Base-by-base conservation (phyloP, 2,888 invertebrate genomes). In the Dilophus febrilis region DNA sequence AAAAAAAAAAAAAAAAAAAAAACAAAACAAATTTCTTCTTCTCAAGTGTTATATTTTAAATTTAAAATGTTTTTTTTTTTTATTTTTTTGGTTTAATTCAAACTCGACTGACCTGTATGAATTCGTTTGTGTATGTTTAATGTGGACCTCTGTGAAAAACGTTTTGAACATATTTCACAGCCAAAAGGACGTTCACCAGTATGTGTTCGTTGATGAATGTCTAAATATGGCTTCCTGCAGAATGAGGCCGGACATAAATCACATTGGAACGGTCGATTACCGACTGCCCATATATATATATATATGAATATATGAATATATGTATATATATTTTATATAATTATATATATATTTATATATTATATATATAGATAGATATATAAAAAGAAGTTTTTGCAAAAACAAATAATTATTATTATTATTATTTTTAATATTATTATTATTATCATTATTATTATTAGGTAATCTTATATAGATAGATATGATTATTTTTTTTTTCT, bases 111-210 rank as follows among this genome's bases (percentile, higher is more conserved):
- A 69, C 69, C 68, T 55, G 80, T 78, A 60, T 82, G 82, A 49
- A 78, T 77, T 56, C 81, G 71, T 59, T 79, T 80, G 68, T 82
- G 82, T 49, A 80, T 81, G 65, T 81, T 81, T 53, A 82, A 68
- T 60, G 80, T 81, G 56, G 79, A 80, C 61, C 81, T 80, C 66
- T 82, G 81, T 44, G 80, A 79, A 66, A 81, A 82, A 57, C 78
- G 70, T 66, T 81, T 82, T 57, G 74, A 69, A 64, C 82, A 82
- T 57, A 77, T 68, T 63, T 77, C 77, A 64, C 81, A 82, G 63
- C 79, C 66, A 63, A 68, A 69, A 44, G 69, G 69, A 42, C 68
- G 65, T 64, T 67, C 49, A 60, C 59, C 64, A 11, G 61, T 65
- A 65, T 73, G 72, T 45, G 71, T 72, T 53, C 74, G 65, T 67